These are phyloP conservation scores for Anorthoa munda DNA, from an alignment of 2,888 invertebrate species.

Conservation along the genomic window DNA sequence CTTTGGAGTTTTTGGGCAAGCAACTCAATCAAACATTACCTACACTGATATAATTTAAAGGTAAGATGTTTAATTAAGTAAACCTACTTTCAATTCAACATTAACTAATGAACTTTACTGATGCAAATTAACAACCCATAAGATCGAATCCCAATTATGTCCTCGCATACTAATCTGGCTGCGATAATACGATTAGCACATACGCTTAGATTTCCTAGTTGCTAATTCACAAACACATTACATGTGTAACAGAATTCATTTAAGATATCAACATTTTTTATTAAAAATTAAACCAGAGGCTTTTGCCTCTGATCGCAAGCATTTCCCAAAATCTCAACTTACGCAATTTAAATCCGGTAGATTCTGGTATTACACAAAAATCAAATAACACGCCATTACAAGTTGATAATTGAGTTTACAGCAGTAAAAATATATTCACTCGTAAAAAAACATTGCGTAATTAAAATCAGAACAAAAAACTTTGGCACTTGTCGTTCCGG, in stretches of 20 bases:
- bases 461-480: conserved; percentile 29
- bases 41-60: background rate
- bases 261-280: background rate
- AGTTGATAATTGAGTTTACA: conserved; percentile 6
- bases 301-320: too few species aligned
- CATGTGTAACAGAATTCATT: background rate
- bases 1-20: background rate
- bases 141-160: conserved; percentile 35
- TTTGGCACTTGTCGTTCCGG: conserved; percentile 1
- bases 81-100: background rate
- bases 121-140: conserved; percentile 28
- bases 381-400: conserved; percentile 30
- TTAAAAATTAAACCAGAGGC: background rate
- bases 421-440: conserved; percentile 22
- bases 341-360: conserved; percentile 11
- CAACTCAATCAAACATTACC: background rate
- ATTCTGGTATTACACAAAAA: conserved; percentile 12
- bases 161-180: conserved; percentile 30
- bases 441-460: conserved; percentile 33
- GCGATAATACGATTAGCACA: conserved; percentile 35
- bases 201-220: conserved; percentile 22
- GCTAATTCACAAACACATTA: background rate
- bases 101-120: conserved; percentile 8
- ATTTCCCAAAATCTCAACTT: conserved; percentile 29
- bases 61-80: background rate